Evolutionary conservation across 2,113 vertebrate genomes (phyloP).

Genomic region (Lanius ludovicianus): DNA sequence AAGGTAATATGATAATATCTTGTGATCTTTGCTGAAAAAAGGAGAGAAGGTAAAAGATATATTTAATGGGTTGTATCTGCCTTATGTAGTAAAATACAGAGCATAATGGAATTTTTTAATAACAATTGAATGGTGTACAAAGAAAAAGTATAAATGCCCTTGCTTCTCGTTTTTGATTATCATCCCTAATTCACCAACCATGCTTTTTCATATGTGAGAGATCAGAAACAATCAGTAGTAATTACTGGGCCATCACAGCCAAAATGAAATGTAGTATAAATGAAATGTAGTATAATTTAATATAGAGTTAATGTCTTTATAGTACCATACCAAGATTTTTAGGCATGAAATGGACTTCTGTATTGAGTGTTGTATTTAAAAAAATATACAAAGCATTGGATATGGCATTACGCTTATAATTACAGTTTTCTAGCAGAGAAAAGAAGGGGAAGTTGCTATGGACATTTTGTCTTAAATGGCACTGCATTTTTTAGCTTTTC

Average conservation of each 20-base stretch:
- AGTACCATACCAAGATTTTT: background rate
- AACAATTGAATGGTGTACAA: background rate
- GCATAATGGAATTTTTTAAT: constrained; percentile 1
- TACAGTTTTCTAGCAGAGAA: constrained; percentile 12
- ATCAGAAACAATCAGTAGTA: constrained; percentile 53
- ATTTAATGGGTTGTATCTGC: constrained; percentile 1
- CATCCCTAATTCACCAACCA: constrained; percentile 22
- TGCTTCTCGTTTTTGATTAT: constrained; percentile 18
- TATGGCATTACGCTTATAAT: constrained; percentile 21
- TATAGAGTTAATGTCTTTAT: constrained; percentile 33
- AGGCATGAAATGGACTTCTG: constrained; percentile 35
- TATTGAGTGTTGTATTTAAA: background rate
- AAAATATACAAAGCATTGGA: background rate
- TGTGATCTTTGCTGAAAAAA: constrained; percentile 22
- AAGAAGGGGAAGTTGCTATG: background rate
- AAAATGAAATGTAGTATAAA: constrained; percentile 28
- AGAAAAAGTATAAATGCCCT: background rate
- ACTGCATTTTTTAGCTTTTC: background rate
- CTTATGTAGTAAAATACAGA: background rate
- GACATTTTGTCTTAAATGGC: background rate
- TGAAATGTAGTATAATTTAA: constrained; percentile 49
- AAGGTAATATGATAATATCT: constrained; percentile 53
- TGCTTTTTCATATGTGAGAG: constrained; percentile 25
- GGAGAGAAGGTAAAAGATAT: background rate
- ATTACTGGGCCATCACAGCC: constrained; percentile 14